phyloP scores from a whole-genome alignment of 2,797 vertebrate genomes.

The Mallotus villosus region DNA sequence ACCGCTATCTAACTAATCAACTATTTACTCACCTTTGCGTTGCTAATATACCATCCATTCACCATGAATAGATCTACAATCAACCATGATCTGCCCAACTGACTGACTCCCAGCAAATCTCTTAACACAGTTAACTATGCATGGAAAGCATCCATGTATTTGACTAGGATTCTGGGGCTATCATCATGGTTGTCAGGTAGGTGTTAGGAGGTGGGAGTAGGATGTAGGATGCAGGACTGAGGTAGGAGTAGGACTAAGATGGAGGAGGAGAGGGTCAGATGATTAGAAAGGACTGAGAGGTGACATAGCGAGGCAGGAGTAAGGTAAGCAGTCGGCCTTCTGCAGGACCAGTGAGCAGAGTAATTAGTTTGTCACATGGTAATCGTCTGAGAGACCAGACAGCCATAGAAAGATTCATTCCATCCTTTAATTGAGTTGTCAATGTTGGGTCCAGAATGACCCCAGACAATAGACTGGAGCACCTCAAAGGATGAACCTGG shows the following conservation, averaged over 20 bases:
- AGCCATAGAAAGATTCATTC: slow-evolving; percentile 10
- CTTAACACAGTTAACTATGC: too few relatives aligned
- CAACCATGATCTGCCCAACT: too few relatives aligned
- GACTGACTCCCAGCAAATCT: too few relatives aligned
- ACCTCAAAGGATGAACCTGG: slow-evolving; percentile 21
- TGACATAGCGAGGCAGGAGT: not conserved
- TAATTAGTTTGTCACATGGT: not conserved
- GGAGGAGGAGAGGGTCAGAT: not conserved
- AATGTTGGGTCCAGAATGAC: slow-evolving; percentile 27
- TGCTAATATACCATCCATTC: too few relatives aligned
- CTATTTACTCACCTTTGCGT: too few relatives aligned
- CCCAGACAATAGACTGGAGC: slow-evolving; percentile 15
- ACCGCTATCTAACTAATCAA: too few relatives aligned
- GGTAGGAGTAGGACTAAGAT: not conserved
- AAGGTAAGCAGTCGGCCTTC: not conserved
- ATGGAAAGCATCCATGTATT: too few relatives aligned
- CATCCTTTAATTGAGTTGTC: slow-evolving; percentile 30
- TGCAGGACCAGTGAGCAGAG: not conserved
- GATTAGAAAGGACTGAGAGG: not conserved
- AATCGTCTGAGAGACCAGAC: slow-evolving; percentile 1
- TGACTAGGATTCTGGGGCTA: not conserved
- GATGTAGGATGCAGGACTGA: not conserved
- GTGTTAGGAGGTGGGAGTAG: not conserved
- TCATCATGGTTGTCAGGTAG: not conserved
- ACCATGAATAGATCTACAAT: too few relatives aligned